Base-by-base conservation (phyloP, 2,797 vertebrate species). In the Cephalopachus bancanus region DNA sequence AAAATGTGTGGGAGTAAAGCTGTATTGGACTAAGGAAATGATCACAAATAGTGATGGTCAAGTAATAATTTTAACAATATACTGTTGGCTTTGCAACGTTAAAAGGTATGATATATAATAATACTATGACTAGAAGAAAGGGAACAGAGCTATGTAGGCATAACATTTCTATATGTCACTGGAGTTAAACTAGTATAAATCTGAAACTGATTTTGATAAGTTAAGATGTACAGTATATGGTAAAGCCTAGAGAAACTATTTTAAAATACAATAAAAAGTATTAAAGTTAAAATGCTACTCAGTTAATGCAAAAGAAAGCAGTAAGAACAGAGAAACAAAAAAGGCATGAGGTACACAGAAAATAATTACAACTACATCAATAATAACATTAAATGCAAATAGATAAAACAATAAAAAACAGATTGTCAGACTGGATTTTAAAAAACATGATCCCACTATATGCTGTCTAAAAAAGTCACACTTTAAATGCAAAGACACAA, bases 351-450 rank as follows among this genome's bases (percentile, higher is more conserved):
- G 8, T n/a, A 69, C 59, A 85, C 20, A 83, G 49, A 37, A 80
- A 72, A 79, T n/a, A 79, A 33, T 53, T 85, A 19, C 26, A 59
- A 64, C 26, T 83, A 74, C 51, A 71, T 7, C 78, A 79, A 67
- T 88, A 92, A 72, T 17, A 88, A 72, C n/a, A 90, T 51, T 90
- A 95, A 71, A 86, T 85, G 49, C 71, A 49, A 81, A 49, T 83
- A 3, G 26, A 62, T 33, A 4, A 37, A 37, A 37, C 28, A 79
- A 53, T 92, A 15, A 65, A 94, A 89, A 80, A n/a, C 19, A 49
- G 6, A 93, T 12, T 92, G 6, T 86, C 22, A 93, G 26, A 5
- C 6, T 81, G 6, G 30, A n/a, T 37, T 37, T 37, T 53, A 83
- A 81, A 60, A 79, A 69, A 87, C 1, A 78, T 7, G 1, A 83